A percentile compares a stretch with the other conserved stretches of the same genome.
Evolutionary conservation across 2,113 vertebrate species (phyloP).

Genomic region (Parus major): DNA sequence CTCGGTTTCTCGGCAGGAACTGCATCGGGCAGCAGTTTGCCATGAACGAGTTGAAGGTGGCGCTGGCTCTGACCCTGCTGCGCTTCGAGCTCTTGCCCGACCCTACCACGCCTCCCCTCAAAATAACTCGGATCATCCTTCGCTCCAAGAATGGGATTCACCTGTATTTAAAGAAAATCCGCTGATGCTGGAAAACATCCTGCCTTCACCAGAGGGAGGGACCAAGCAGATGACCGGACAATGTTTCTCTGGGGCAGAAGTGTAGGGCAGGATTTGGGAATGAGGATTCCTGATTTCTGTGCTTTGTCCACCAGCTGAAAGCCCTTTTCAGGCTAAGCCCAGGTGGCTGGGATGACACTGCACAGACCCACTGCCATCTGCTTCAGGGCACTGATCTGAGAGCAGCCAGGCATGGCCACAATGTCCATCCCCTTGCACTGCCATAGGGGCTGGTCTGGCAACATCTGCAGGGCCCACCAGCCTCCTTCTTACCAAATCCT

Average conservation of each 20-base stretch:
- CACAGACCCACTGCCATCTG: background rate
- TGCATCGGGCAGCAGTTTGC: slow-evolving; percentile 91
- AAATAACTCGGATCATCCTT: slow-evolving; percentile 72
- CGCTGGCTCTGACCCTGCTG: slow-evolving; percentile 75
- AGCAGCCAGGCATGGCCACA: background rate
- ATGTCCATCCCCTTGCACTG: background rate
- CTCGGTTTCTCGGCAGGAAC: slow-evolving; percentile 72
- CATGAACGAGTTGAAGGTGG: slow-evolving; percentile 88
- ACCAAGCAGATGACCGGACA: background rate
- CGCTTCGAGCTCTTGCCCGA: slow-evolving; percentile 79
- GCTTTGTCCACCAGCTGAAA: background rate
- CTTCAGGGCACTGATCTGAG: background rate
- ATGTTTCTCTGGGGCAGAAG: background rate
- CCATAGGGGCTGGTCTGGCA: background rate
- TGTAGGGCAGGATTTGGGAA: background rate
- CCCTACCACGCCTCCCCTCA: slow-evolving; percentile 53
- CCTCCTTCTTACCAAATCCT: slow-evolving; percentile 18
- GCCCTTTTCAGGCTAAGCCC: background rate
- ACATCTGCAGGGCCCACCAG: background rate
- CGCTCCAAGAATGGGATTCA: slow-evolving; percentile 83
- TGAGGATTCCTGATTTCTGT: background rate
- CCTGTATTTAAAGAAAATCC: slow-evolving; percentile 75
- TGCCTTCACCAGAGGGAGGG: background rate
- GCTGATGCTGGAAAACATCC: background rate
- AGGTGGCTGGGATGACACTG: background rate